Base-by-base conservation (phyloP, 2,797 vertebrate genomes). In the Siniperca obscura region DNA sequence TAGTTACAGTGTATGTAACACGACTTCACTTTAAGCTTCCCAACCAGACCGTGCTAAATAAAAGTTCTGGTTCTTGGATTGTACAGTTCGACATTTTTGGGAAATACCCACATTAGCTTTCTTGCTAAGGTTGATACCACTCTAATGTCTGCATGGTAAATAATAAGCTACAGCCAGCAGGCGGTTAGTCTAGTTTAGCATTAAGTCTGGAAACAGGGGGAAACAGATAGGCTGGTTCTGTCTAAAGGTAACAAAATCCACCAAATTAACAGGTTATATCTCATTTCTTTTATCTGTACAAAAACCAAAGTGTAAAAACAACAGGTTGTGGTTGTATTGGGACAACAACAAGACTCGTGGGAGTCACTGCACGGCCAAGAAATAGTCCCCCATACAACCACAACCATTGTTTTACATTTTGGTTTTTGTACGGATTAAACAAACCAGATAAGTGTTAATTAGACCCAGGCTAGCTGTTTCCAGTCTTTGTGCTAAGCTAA, bases 11-110 rank as follows among this genome's bases (percentile, higher is more conserved):
- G 19, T 30, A 7, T 66, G 42, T n/a, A 71, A 75, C 57, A 70
- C 42, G 60, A 59, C 27, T 67, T 55, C 7, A 42, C 56, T 80
- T 13, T 34, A 50, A 16, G 46, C 44, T 68, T 76, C 50, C 9
- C 71, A 68, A 34, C 13, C 12, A 71, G 16, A 79, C 25, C 2
- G 0, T 4, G 34, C n/a, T 57, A 10, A 81, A 75, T 36, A 21
- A 64, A 62, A 50, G 6, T 27, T 44, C 12, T 79, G 56, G n/a
- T 82, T 44, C 40, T 65, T 59, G 59, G 56, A 80, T 67, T 74
- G 17, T 74, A 59, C 25, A 59, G 3, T 30, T 78, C 0, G 16
- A 42, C 17, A 34, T 67, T 56, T 46, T 70, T 55, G 42, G 42
- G 64, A 80, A 67, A 27, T 36, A 21, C 0, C 1, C 30, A 3